These are phyloP conservation scores for Apamea monoglypha DNA, from an alignment of 2,888 invertebrate species.

Conservation along the genomic window DNA sequence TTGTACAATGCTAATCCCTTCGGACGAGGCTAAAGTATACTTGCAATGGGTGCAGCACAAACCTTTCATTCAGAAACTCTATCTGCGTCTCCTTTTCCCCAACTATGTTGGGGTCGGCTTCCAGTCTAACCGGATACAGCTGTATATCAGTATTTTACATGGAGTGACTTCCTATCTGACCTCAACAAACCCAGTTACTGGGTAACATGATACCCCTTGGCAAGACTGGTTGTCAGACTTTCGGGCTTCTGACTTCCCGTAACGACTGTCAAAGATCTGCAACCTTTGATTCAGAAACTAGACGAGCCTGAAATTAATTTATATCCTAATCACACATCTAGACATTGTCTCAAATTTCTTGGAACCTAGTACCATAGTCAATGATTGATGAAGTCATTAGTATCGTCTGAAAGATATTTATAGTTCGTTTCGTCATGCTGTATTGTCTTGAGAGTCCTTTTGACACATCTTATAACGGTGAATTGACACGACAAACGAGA, in stretches of 20 bases:
- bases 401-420: constrained; percentile 23
- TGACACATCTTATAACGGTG: constrained; percentile 24
- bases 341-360: constrained; percentile 18
- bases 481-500: constrained; percentile 2
- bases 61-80: too few species aligned
- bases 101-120: too few species aligned
- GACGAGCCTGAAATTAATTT: background rate
- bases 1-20: too few species aligned
- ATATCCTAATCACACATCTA: constrained; percentile 24
- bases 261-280: background rate
- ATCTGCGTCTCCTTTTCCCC: too few species aligned
- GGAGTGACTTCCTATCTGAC: too few species aligned
- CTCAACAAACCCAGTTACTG: too few species aligned
- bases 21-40: too few species aligned
- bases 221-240: too few species aligned
- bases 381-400: constrained; percentile 35
- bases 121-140: too few species aligned
- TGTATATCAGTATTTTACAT: too few species aligned
- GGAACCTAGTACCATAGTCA: constrained; percentile 21
- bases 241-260: background rate
- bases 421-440: constrained; percentile 11
- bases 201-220: too few species aligned
- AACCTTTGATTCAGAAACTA: background rate
- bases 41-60: too few species aligned
- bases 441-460: constrained; percentile 38